A percentile compares a stretch with the other conserved stretches of the same genome.
Evolutionary conservation across 2,888 invertebrate genomes (phyloP).

Genomic region (Nemotelus pantherinus): DNA sequence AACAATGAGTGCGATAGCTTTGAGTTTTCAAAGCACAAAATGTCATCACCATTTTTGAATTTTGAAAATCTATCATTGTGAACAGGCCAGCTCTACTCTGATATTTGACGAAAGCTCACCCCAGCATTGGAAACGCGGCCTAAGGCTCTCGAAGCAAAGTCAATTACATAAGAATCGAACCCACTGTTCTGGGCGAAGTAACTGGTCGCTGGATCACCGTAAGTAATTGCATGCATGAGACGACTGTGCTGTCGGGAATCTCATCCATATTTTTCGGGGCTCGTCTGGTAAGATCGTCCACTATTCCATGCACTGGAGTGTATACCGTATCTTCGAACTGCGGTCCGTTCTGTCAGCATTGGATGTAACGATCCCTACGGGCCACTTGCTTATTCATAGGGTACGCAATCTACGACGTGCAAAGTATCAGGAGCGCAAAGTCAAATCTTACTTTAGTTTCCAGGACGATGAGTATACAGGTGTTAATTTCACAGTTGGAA

Average conservation of each 20-base stretch:
- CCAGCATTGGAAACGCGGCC: no score
- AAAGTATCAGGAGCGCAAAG: slow-evolving; percentile 81
- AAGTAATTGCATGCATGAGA: slow-evolving; percentile 93
- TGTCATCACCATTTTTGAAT: no score
- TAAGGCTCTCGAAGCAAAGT: slow-evolving; percentile 88
- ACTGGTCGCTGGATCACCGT: slow-evolving; percentile 94
- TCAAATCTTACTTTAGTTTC: slow-evolving; percentile 92
- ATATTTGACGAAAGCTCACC: no score
- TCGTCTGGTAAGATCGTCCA: slow-evolving; percentile 77
- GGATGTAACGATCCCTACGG: slow-evolving; percentile 88
- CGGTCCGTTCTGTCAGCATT: slow-evolving; percentile 96
- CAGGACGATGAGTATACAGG: slow-evolving; percentile 86
- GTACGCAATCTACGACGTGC: slow-evolving; percentile 87
- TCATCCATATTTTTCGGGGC: slow-evolving; percentile 76
- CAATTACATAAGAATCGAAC: slow-evolving; percentile 91
- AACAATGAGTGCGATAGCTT: no score
- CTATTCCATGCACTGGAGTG: slow-evolving; percentile 84
- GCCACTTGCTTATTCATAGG: slow-evolving; percentile 82
- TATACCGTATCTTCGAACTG: slow-evolving; percentile 96
- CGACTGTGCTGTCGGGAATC: slow-evolving; percentile 84
- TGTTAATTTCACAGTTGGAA: slow-evolving; percentile 90
- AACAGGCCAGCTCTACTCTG: no score
- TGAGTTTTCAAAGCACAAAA: no score
- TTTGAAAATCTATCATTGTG: no score
- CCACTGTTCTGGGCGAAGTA: slow-evolving; percentile 89